phyloP scores from a whole-genome alignment of 2,113 vertebrate genomes.

The Gnathonemus echidnorhynchus region DNA sequence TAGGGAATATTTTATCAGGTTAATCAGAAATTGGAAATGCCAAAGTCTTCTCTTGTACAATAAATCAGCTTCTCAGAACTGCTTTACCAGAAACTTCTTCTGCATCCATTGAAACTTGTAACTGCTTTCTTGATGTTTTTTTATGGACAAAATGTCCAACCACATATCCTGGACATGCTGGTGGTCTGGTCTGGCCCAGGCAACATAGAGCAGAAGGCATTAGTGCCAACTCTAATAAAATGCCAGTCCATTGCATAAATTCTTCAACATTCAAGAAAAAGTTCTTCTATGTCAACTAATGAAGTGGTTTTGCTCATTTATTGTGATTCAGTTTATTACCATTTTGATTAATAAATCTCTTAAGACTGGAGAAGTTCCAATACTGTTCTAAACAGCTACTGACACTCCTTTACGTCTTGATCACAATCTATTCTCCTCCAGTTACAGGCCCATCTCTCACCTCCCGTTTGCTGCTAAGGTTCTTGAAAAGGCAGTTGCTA shows the following conservation, averaged over 20 bases:
- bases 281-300: background rate
- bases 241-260: background rate
- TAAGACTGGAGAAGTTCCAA: background rate
- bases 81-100: background rate
- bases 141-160: background rate
- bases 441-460: background rate
- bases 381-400: background rate
- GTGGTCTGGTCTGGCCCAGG: background rate
- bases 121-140: background rate
- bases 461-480: background rate
- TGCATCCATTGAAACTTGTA: background rate
- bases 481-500: background rate
- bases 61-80: background rate
- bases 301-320: background rate
- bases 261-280: background rate
- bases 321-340: background rate
- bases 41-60: background rate
- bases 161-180: background rate
- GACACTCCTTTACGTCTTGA: background rate
- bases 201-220: background rate
- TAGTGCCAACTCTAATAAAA: background rate
- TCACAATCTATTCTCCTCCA: background rate
- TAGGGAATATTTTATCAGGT: background rate
- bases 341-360: background rate
- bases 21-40: background rate